A percentile compares a stretch with the other conserved stretches of the same genome.
Evolutionary conservation across 2,113 vertebrate species (phyloP).

Genomic region (Aegotheles bennettii): DNA sequence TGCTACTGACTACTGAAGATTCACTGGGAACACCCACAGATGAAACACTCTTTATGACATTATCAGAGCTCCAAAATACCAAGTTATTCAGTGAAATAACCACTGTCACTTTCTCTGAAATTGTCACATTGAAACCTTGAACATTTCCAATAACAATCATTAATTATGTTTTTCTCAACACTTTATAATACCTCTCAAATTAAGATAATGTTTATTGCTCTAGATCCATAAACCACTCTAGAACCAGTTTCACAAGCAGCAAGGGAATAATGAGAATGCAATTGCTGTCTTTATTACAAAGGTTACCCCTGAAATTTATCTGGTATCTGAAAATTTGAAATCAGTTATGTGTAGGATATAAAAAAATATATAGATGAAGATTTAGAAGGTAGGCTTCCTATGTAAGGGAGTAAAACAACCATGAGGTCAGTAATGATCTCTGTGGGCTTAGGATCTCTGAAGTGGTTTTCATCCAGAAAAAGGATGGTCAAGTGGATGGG

Average conservation of each 20-base stretch:
- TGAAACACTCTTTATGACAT: not conserved
- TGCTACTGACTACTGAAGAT: not conserved
- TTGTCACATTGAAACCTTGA: not conserved
- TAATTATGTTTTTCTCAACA: conserved; percentile 4
- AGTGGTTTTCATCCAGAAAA: not conserved
- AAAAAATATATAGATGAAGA: not conserved
- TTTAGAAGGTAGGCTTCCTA: not conserved
- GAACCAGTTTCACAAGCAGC: not conserved
- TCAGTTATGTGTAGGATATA: not conserved
- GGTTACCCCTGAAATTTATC: conserved; percentile 6
- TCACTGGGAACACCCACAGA: not conserved
- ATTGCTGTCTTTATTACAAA: conserved; percentile 15
- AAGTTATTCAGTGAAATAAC: not conserved
- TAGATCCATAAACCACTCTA: conserved; percentile 22
- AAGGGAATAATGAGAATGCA: conserved; percentile 39
- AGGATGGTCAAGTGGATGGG: not conserved
- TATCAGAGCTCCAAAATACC: not conserved
- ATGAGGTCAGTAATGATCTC: not conserved
- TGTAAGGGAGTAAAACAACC: not conserved
- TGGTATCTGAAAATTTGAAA: not conserved
- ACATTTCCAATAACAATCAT: conserved; percentile 3
- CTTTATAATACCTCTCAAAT: not conserved
- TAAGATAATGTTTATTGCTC: conserved; percentile 31
- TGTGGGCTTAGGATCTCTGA: not conserved
- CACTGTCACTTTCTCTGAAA: not conserved